phyloP scores from a whole-genome alignment of 2,797 vertebrate genomes.

The Strix occidentalis region DNA sequence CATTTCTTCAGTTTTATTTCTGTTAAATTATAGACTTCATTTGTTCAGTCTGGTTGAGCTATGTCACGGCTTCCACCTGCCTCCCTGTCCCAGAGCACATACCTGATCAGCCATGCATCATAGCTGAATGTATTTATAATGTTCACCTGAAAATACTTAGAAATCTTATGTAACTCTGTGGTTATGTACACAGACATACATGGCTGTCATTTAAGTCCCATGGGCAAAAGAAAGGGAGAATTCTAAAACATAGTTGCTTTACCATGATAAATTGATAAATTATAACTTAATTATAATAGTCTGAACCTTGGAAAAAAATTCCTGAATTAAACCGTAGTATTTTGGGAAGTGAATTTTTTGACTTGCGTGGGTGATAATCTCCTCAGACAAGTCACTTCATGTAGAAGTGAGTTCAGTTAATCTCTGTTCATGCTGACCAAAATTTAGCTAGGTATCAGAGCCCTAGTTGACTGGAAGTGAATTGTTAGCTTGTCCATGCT shows the following conservation, averaged over 20 bases:
- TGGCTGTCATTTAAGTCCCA: neutral
- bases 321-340: neutral
- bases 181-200: neutral
- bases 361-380: neutral
- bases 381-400: neutral
- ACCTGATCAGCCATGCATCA: neutral
- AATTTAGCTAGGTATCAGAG: neutral
- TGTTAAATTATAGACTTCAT: neutral
- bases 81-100: neutral
- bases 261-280: neutral
- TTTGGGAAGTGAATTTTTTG: neutral
- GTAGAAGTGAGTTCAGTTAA: neutral
- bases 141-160: neutral
- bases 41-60: neutral
- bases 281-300: neutral
- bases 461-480: neutral
- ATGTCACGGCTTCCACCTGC: neutral
- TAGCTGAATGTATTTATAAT: neutral
- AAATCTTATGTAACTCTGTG: neutral
- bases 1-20: neutral
- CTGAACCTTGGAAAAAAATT: neutral
- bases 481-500: neutral
- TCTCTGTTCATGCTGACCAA: neutral
- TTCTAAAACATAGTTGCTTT: neutral
- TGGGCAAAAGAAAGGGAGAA: neutral